Evolutionary conservation across 2,797 vertebrate genomes (phyloP).

Genomic region (Trachops cirrhosus): DNA sequence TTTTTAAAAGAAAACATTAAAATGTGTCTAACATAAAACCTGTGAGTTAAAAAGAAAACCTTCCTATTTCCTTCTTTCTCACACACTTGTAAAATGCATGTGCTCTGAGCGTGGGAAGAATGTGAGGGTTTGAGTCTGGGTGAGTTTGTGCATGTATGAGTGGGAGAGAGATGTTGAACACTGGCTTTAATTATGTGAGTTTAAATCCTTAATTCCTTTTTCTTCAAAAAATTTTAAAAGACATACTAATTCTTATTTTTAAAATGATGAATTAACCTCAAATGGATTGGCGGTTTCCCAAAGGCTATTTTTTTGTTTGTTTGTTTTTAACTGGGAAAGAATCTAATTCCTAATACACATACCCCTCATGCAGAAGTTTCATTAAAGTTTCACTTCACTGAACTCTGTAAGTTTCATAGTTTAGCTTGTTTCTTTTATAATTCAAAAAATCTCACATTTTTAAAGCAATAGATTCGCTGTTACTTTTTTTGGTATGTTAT

Average conservation of each 20-base stretch:
- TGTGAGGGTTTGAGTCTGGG: background rate
- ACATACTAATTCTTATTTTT: background rate
- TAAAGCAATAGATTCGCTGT: background rate
- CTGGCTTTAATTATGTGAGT: background rate
- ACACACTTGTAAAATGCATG: background rate
- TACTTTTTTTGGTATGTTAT: background rate
- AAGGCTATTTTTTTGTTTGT: background rate
- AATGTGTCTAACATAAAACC: background rate
- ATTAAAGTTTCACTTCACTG: background rate
- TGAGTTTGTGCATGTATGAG: background rate
- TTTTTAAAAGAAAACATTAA: background rate
- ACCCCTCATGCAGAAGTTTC: background rate
- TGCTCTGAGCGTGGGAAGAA: too few species aligned
- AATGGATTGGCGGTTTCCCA: background rate
- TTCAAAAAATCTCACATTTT: background rate
- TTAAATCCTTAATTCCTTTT: background rate
- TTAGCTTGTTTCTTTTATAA: background rate
- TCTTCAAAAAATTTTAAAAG: background rate
- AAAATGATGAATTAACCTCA: background rate
- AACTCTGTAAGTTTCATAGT: background rate
- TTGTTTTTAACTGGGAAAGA: background rate
- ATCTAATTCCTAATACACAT: background rate
- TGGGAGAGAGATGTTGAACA: background rate
- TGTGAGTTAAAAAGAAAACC: background rate
- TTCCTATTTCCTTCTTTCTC: background rate